Conservation (phyloP, 2,888 invertebrate species). For the Pollenia amentaria region DNA sequence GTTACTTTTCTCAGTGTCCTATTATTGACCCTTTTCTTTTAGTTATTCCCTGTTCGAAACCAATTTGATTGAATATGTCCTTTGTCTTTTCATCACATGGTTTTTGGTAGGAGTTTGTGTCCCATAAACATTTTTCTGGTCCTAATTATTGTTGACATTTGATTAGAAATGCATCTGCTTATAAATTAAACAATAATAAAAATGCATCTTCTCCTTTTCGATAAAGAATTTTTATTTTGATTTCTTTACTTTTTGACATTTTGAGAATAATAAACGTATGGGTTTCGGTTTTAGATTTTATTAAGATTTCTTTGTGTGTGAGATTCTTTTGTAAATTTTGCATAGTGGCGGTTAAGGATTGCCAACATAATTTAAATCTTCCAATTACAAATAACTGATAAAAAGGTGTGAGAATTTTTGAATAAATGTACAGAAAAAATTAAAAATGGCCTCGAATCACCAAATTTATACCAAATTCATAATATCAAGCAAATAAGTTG, state of each 20-base stretch:
- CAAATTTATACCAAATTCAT: no score
- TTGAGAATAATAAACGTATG: background rate
- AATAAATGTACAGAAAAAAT: no score
- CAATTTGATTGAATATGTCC: constrained; percentile 8
- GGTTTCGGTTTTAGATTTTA: constrained; percentile 11
- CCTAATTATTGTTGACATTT: constrained; percentile 72
- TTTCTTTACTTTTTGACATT: constrained; percentile 68
- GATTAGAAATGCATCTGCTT: constrained; percentile 71
- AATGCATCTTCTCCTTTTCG: constrained; percentile 68
- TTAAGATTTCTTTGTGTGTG: constrained; percentile 29
- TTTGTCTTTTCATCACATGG: constrained; percentile 29
- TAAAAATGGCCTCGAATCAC: no score
- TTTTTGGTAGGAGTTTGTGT: constrained; percentile 6
- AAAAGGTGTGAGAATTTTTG: background rate
- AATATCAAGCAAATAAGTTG: no score
- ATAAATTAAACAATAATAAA: constrained; percentile 32
- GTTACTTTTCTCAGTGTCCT: background rate
- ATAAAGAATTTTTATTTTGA: constrained; percentile 39
- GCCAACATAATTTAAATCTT: constrained; percentile 4
- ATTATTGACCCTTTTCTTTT: constrained; percentile 53
- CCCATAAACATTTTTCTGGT: constrained; percentile 30
- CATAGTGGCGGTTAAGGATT: constrained; percentile 29
- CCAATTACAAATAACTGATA: background rate
- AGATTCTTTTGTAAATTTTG: background rate
- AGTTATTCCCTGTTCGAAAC: background rate